Evolutionary conservation across 2,113 vertebrate species (phyloP).

Genomic region (Clarias gariepinus): DNA sequence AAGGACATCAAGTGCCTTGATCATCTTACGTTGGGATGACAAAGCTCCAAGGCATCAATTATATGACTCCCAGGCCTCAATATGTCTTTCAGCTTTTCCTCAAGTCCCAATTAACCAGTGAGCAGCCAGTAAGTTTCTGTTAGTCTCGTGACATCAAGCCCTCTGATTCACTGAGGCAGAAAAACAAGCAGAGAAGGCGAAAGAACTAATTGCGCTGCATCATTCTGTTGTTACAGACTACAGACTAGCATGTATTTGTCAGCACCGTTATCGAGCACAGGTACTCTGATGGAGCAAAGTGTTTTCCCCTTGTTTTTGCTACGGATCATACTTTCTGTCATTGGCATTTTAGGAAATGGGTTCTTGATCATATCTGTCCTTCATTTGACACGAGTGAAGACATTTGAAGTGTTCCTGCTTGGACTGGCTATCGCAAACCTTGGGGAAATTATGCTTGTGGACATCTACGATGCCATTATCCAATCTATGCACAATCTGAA

Average conservation of each 20-base stretch:
- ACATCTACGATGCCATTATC: constrained; percentile 60
- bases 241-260: not conserved
- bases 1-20: constrained; percentile 12
- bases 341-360: constrained; percentile 67
- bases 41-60: constrained; percentile 73
- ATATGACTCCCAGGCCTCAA: constrained; percentile 66
- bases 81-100: constrained; percentile 58
- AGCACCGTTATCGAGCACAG: not conserved
- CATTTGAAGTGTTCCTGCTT: constrained; percentile 72
- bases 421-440: constrained; percentile 66
- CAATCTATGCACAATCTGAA: accelerated
- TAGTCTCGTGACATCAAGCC: constrained; percentile 54
- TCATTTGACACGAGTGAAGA: constrained; percentile 58
- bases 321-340: constrained; percentile 57
- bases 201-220: constrained; percentile 7
- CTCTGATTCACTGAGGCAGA: constrained; percentile 51
- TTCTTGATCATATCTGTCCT: constrained; percentile 62
- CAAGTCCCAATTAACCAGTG: constrained; percentile 60
- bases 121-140: constrained; percentile 57
- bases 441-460: constrained; percentile 67
- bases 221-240: not conserved
- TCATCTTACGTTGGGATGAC: constrained; percentile 60
- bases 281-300: constrained; percentile 44
- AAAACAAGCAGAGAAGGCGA: constrained; percentile 32
- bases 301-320: constrained; percentile 47